Percentiles rank a stretch among this genome's conserved stretches.
Evolutionary conservation across 2,113 vertebrate genomes (phyloP).

Genomic region (Rhegmatorhina hoffmannsi): DNA sequence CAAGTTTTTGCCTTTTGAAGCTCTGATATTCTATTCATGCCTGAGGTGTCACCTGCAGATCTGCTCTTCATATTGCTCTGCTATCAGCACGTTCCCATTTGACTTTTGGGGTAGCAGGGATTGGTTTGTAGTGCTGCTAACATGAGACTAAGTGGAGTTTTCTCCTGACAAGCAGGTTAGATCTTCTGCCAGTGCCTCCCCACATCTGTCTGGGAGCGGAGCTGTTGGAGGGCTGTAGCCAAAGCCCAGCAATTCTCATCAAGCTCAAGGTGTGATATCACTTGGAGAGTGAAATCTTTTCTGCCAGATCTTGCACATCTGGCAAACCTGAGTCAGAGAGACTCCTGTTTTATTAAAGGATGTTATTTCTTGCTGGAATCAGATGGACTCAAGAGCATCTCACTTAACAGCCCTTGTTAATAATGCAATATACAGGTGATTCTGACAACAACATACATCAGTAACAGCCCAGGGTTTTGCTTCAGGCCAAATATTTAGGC

Average conservation of each 20-base stretch:
- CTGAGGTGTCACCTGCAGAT: neutral
- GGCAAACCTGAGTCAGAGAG: neutral
- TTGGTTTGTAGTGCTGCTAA: neutral
- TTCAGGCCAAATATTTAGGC: neutral
- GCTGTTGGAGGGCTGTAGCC: neutral
- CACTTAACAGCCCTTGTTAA: neutral
- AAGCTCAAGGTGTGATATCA: neutral
- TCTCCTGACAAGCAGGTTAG: neutral
- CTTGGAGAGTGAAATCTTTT: neutral
- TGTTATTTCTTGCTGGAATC: neutral
- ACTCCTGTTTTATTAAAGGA: neutral
- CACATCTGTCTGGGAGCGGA: neutral
- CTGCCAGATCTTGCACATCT: neutral
- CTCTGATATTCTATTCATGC: neutral
- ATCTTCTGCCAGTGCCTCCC: neutral
- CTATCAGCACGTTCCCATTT: accelerated
- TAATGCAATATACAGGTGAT: neutral
- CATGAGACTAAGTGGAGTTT: neutral
- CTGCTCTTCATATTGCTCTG: neutral
- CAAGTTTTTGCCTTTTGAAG: neutral
- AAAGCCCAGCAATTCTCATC: neutral
- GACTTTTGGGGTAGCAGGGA: neutral
- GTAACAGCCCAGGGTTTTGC: neutral
- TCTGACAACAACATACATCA: neutral
- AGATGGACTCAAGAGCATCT: neutral